Evolutionary conservation across 2,888 invertebrate genomes (phyloP).

Genomic region (Drosophila subsilvestris): DNA sequence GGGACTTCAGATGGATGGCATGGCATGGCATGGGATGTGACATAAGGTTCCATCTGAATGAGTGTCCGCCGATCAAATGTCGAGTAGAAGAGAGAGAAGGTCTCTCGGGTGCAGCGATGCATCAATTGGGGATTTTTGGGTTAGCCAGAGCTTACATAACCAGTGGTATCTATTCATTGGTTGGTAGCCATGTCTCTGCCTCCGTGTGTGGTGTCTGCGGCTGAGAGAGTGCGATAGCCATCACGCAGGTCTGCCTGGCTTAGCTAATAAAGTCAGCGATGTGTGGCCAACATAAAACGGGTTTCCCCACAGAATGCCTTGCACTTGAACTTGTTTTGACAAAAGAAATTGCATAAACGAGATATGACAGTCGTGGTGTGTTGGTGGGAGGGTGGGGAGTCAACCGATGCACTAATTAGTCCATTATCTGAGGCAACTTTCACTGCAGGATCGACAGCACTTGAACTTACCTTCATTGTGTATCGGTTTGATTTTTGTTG

Average conservation of each 20-base stretch:
- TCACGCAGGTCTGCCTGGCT: conserved; percentile 44
- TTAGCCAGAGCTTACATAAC: conserved; percentile 58
- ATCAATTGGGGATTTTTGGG: conserved; percentile 65
- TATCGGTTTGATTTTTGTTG: conserved; percentile 9
- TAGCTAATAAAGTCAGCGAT: conserved; percentile 56
- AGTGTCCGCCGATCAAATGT: conserved; percentile 7
- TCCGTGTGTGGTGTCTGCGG: background rate
- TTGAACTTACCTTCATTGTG: conserved; percentile 66
- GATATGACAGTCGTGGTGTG: conserved; percentile 5
- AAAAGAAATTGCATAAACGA: conserved; percentile 65
- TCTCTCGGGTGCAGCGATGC: conserved; percentile 55
- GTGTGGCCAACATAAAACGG: conserved; percentile 58
- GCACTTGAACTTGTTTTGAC: conserved; percentile 76
- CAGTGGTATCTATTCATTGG: background rate
- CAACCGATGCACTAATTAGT: conserved; percentile 50
- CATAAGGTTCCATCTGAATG: conserved; percentile 54
- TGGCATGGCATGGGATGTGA: conserved; percentile 32
- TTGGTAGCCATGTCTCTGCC: background rate
- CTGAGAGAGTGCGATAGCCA: conserved; percentile 17
- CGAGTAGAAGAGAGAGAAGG: background rate
- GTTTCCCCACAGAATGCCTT: conserved; percentile 60
- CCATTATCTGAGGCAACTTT: conserved; percentile 61
- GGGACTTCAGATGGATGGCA: conserved; percentile 43
- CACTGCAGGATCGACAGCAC: conserved; percentile 41
- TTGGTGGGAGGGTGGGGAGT: background rate